Base-by-base conservation (phyloP, 2,888 invertebrate species). In the Gastrophysa polygoni region DNA sequence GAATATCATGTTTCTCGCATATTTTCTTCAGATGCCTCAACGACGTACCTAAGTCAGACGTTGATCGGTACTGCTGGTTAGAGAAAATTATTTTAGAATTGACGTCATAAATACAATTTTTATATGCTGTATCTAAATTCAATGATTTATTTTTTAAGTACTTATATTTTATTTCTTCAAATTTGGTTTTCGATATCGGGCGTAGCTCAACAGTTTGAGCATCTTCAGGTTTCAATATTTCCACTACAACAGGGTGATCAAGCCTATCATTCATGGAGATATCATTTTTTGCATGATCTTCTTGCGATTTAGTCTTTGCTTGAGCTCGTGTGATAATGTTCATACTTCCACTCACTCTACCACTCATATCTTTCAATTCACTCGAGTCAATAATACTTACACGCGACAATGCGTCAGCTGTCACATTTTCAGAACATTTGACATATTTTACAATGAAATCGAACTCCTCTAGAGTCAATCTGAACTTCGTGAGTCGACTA, bases 401-500 rank as follows among this genome's bases (percentile, higher is more conserved):
- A 24, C 6, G 24, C 6, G 24, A 24, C 24, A 5, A 38, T 1
- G 38, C 38, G n/a, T n/a, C 38, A 3, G 38, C 38, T n/a, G 38
- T 38, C 7, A 38, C 38, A 38, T 38, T 38, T 38, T n/a, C 38
- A 38, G n/a, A 38, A 14, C 38, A n/a, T 38, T 14, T 14, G 3
- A 38, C 38, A 14, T 38, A 38, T 6, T 38, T 14, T 4, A 38
- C 38, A 38, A 38, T 38, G 6, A 38, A 60, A 44, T 64, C 60
- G 48, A 51, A 64, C 48, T 64, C 57, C 38, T 57, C 59, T 7
- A 61, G 48, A 3, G 43, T 14, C 55, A 63, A 43, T 21, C 48
- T 28, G 32, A 21, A 54, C 59, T 58, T 47, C 1, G 59, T 59
- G 16, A 63, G 29, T 48, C 48, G 18, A 48, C 48, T 34, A 14